Base-by-base conservation (phyloP, 2,113 vertebrate genomes). In the Ammodytes dubius region DNA sequence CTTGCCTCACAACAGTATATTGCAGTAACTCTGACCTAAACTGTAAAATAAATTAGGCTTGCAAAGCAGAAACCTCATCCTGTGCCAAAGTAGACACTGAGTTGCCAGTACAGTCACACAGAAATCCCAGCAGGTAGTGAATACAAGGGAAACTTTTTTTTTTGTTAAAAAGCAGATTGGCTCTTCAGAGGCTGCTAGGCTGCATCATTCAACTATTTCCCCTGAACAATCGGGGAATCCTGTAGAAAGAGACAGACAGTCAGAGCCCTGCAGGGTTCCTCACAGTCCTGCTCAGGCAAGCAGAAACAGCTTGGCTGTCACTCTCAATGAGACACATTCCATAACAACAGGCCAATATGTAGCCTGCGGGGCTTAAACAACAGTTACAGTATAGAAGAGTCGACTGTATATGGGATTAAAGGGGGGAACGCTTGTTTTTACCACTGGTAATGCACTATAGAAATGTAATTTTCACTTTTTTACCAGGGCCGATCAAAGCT, bases 241-340 rank as follows among this genome's bases (percentile, higher is more conserved):
- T 59, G 65, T 73, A 45, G 85, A 72, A 83, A 75, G 74, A 91
- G 78, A 76, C 85, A 84, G 84, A 47, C 83, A 88, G 86, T 86
- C 77, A 0, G 76, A 81, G 83, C 79, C 90, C 90, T 79, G 83
- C 84, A 68, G 91, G 87, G 84, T 59, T 90, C 87, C 83, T 85
- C 81, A 3, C 65, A 75, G 90, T 92, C 84, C 70, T 93, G 92
- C 89, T 92, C 91, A 92, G 91, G 87, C 94, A 94, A 81, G 94
- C 85, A 91, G 84, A 86, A 88, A 90, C 89, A 89, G 49, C 83
- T 82, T 60, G 72, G 83, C 83, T 79, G 85, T 91, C 88, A 83
- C 80, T 87, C 82, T 66, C 74, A 85, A 83, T 70, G 37, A 87
- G 83, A 88, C 71, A 63, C 89, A 94, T 94, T 93, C 91, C 92